These are phyloP conservation scores for Xestia rhomboidea DNA, from an alignment of 2,888 invertebrate species.

Conservation along the genomic window DNA sequence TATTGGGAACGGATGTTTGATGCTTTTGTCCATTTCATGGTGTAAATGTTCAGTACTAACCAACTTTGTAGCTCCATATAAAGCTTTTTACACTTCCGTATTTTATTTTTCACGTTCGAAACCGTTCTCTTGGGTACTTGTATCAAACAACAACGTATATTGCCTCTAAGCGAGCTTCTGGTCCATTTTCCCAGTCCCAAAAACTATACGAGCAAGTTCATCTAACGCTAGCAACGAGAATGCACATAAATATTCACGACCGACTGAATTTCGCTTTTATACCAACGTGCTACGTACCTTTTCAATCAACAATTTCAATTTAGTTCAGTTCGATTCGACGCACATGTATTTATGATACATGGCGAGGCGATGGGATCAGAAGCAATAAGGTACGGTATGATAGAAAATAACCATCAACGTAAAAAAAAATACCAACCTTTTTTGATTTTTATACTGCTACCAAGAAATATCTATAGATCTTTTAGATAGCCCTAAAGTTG, in stretches of 20 bases:
- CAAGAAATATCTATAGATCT: conserved; percentile 23
- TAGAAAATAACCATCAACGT: conserved; percentile 44
- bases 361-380: conserved; percentile 30
- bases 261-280: conserved; percentile 61
- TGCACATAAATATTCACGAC: conserved; percentile 62
- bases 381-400: conserved; percentile 38
- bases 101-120: conserved; percentile 7
- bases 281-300: conserved; percentile 54
- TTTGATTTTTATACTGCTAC: conserved; percentile 13
- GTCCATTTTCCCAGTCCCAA: conserved; percentile 27
- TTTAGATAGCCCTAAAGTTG: conserved; percentile 38
- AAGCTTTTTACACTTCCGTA: conserved; percentile 2
- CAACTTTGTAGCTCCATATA: conserved; percentile 9
- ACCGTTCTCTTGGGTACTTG: conserved; percentile 3
- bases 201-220: conserved; percentile 51
- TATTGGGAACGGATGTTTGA: conserved; percentile 47
- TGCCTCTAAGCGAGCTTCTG: conserved; percentile 1
- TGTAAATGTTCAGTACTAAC: conserved; percentile 8
- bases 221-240: conserved; percentile 42
- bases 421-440: conserved; percentile 16
- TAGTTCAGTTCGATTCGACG: conserved; percentile 59
- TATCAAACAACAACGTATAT: conserved; percentile 16
- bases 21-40: conserved; percentile 32
- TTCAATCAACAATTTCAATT: conserved; percentile 69
- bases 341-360: conserved; percentile 58